These are phyloP conservation scores for Onychomys leucogaster DNA, from an alignment of 2,797 vertebrate genomes.

Conservation along the genomic window DNA sequence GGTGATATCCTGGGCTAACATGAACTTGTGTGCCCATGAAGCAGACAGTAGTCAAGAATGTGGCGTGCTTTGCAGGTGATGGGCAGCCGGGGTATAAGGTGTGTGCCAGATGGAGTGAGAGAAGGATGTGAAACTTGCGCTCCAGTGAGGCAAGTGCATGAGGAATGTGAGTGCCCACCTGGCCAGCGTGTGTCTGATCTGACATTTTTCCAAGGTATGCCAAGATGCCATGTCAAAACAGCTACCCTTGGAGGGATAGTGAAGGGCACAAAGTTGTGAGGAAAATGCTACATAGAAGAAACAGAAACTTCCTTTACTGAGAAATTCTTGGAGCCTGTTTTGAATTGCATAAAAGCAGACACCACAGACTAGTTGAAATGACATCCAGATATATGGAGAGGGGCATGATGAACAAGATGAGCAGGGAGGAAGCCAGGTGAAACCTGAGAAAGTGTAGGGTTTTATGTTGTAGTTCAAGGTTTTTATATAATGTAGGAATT, in stretches of 20 bases:
- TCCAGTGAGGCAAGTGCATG: not conserved
- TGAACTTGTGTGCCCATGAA: fast-evolving
- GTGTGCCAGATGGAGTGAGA: not conserved
- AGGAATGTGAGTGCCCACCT: fast-evolving
- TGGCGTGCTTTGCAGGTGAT: fast-evolving
- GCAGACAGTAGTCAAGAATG: not conserved
- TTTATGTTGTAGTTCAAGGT: not conserved
- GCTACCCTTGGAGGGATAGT: fast-evolving
- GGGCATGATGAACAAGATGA: fast-evolving
- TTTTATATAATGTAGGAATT: not conserved
- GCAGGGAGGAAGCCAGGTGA: not conserved
- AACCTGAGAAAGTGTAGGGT: not conserved
- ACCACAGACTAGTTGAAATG: not conserved
- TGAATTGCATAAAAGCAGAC: not conserved
- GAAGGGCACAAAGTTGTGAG: not conserved
- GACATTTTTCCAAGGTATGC: not conserved
- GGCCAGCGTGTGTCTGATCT: not conserved
- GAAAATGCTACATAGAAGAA: not conserved
- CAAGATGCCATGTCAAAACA: not conserved
- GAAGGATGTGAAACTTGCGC: no score
- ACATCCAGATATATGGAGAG: not conserved
- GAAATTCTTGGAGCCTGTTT: not conserved
- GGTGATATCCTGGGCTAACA: not conserved
- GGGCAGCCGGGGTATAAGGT: fast-evolving
- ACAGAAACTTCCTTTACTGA: not conserved